Evolutionary conservation across 2,113 vertebrate genomes (phyloP).

Genomic region (Canis aureus): DNA sequence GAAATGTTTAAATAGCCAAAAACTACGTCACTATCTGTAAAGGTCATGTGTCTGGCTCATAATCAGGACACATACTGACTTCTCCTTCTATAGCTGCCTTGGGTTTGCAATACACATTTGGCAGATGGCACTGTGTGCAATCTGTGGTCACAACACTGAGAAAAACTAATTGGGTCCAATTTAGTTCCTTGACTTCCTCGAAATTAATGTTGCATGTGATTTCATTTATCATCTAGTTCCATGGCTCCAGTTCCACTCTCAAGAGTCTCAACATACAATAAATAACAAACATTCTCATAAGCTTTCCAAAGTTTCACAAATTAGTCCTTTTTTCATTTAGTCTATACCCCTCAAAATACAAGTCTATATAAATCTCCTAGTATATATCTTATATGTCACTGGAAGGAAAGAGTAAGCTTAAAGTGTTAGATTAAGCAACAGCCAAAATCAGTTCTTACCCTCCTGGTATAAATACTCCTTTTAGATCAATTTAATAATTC

Average conservation of each 20-base stretch:
- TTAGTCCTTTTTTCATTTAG: not conserved
- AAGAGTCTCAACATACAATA: not conserved
- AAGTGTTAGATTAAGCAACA: not conserved
- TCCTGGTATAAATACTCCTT: not conserved
- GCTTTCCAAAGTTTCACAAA: not conserved
- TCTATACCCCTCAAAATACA: not conserved
- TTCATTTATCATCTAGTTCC: not conserved
- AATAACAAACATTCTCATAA: not conserved
- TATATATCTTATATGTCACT: not conserved
- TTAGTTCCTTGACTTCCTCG: not conserved
- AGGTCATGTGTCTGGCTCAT: constrained; percentile 1
- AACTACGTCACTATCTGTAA: not conserved
- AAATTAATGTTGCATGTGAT: not conserved
- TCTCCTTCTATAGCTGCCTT: not conserved
- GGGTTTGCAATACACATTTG: not conserved
- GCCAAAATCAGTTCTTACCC: not conserved
- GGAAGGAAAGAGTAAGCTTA: not conserved
- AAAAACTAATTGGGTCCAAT: not conserved
- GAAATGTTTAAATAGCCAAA: not conserved
- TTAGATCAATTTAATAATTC: constrained; percentile 8
- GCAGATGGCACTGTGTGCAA: not conserved
- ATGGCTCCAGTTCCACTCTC: not conserved
- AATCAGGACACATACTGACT: not conserved
- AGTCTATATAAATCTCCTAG: not conserved
- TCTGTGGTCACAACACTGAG: not conserved